Conservation (phyloP, 2,797 vertebrate genomes). For the Anguilla marmorata region DNA sequence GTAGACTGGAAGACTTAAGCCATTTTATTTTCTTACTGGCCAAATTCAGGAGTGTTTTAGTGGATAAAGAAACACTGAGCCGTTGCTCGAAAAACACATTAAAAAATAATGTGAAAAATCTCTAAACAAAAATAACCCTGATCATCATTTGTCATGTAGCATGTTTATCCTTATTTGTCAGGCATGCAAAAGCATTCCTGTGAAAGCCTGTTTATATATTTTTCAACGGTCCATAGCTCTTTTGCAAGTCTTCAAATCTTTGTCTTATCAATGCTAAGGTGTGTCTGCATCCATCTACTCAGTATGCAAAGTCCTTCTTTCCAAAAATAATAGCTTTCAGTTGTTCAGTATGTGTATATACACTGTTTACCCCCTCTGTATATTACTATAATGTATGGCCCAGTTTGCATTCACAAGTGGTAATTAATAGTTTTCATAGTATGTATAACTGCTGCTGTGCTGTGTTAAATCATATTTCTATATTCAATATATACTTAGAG, state of each 20-base stretch:
- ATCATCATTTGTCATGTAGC: slow-evolving; percentile 36
- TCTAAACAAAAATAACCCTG: not conserved
- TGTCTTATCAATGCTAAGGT: not conserved
- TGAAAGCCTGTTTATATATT: not conserved
- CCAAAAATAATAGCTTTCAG: not conserved
- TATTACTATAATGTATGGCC: not conserved
- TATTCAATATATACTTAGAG: not conserved
- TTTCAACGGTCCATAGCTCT: not conserved
- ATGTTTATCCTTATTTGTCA: not conserved
- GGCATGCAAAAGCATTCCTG: not conserved
- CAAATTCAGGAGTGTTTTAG: slow-evolving; percentile 55
- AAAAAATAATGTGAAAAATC: not conserved
- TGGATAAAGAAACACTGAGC: slow-evolving; percentile 32
- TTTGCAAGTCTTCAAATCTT: not conserved
- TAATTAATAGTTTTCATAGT: not conserved
- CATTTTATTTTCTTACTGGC: slow-evolving; percentile 39
- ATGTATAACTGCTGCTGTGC: not conserved
- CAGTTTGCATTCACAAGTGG: not conserved
- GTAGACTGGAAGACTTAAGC: slow-evolving; percentile 15
- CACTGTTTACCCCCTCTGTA: not conserved
- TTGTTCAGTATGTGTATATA: not conserved
- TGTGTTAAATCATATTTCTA: not conserved
- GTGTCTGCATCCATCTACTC: not conserved
- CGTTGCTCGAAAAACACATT: not conserved
- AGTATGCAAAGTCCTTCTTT: not conserved